phyloP scores from a whole-genome alignment of 2,113 vertebrate genomes.

The Misgurnus mizolepis region DNA sequence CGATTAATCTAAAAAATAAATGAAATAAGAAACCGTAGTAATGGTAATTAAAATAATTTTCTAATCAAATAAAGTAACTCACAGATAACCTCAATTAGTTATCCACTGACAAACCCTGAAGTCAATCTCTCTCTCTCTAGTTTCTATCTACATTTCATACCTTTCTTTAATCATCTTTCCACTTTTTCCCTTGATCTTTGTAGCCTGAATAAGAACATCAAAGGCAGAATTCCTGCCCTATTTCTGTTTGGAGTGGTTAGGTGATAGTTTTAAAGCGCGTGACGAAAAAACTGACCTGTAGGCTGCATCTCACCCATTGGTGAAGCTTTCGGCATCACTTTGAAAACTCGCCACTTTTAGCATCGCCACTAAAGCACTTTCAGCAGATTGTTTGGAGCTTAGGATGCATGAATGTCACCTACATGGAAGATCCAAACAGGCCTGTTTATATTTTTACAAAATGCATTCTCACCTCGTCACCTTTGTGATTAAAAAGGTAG shows the following conservation, averaged over 20 bases:
- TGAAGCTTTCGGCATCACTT: conserved; percentile 23
- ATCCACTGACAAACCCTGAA: no score
- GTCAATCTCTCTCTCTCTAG: conserved; percentile 1
- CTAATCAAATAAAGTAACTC: no score
- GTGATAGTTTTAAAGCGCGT: background rate
- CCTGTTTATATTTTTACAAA: conserved; percentile 1
- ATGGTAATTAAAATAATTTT: no score
- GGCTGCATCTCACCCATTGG: background rate
- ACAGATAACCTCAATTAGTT: no score
- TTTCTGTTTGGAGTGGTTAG: conserved; percentile 19
- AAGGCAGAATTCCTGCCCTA: background rate
- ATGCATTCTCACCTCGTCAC: background rate
- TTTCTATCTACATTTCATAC: conserved; percentile 25
- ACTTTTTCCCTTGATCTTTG: background rate
- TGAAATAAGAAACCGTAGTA: no score
- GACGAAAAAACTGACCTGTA: background rate
- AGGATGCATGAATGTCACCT: background rate
- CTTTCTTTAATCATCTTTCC: conserved; percentile 29
- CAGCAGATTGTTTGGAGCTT: background rate
- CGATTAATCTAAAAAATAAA: no score
- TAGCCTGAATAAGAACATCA: conserved; percentile 25
- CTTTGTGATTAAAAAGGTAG: background rate
- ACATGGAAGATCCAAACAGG: no score
- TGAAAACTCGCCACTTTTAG: conserved; percentile 22
- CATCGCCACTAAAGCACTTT: conserved; percentile 2